A percentile compares a stretch with the other conserved stretches of the same genome.
These are phyloP conservation scores for Aleadryas rufinucha DNA, from an alignment of 2,113 vertebrate genomes.

Conservation along the genomic window DNA sequence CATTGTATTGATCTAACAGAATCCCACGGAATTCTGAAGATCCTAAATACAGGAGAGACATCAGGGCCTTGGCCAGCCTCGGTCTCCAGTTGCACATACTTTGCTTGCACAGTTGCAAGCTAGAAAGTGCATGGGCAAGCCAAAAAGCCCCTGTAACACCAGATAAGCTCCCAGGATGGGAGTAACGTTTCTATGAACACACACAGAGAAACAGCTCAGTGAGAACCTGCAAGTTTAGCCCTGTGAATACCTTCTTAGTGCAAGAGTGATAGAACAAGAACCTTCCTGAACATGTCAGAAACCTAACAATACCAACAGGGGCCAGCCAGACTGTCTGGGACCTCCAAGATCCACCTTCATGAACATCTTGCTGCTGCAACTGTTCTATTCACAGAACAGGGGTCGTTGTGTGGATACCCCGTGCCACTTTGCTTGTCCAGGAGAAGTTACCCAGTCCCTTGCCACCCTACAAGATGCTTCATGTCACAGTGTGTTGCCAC, in stretches of 20 bases:
- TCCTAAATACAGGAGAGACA: neutral
- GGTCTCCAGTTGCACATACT: neutral
- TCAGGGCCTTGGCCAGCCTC: neutral
- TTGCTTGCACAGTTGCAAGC: neutral
- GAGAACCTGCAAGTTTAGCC: neutral
- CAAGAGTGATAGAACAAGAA: neutral
- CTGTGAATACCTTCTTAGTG: neutral
- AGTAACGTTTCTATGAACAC: neutral
- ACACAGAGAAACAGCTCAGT: neutral
- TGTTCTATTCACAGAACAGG: neutral
- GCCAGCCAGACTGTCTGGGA: neutral
- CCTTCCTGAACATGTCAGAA: neutral
- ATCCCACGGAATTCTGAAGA: neutral
- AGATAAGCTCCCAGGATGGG: neutral
- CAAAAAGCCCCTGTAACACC: neutral
- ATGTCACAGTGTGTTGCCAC: neutral
- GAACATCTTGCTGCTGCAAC: neutral
- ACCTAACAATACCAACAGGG: neutral
- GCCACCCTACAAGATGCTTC: neutral
- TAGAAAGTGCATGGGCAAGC: neutral
- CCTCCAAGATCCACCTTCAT: neutral
- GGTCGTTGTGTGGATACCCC: neutral
- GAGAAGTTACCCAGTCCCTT: neutral
- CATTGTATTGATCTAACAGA: neutral
- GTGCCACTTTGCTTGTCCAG: neutral